Evolutionary conservation across 2,888 invertebrate genomes (phyloP).

Genomic region (Graphium colonna): DNA sequence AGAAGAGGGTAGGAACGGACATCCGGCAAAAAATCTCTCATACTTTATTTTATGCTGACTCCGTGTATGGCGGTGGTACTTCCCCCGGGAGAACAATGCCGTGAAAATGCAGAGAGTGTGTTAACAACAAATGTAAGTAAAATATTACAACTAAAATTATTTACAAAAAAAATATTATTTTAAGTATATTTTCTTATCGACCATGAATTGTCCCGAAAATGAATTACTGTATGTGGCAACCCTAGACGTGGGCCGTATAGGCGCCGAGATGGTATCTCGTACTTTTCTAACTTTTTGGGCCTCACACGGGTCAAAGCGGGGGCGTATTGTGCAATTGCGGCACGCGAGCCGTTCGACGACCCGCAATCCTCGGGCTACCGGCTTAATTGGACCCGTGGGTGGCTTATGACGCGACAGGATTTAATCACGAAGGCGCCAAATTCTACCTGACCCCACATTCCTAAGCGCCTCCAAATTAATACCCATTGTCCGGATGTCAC

Average conservation of each 20-base stretch:
- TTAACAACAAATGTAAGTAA: too few species aligned
- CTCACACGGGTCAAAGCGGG: constrained; percentile 59
- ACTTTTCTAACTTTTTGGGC: constrained; percentile 77
- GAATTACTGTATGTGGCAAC: background rate
- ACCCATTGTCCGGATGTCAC: constrained; percentile 70
- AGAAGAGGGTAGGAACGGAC: too few species aligned
- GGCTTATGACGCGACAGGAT: constrained; percentile 77
- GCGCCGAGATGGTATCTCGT: constrained; percentile 62
- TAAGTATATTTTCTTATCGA: background rate
- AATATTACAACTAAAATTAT: too few species aligned
- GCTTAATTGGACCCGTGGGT: constrained; percentile 76
- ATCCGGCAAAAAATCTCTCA: too few species aligned
- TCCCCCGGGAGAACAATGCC: too few species aligned
- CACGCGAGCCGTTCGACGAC: constrained; percentile 72
- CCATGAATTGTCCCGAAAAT: background rate
- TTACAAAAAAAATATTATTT: too few species aligned
- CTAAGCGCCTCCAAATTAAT: constrained; percentile 72
- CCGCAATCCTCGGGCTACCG: constrained; percentile 74
- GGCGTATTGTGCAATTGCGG: constrained; percentile 74
- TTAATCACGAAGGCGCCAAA: constrained; percentile 77
- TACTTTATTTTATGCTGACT: too few species aligned
- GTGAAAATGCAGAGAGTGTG: too few species aligned
- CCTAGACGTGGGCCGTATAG: constrained; percentile 38
- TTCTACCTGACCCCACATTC: constrained; percentile 76
- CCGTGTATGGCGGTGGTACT: too few species aligned